These are phyloP conservation scores for Vidua chalybeata DNA, from an alignment of 2,113 vertebrate species.

Conservation along the genomic window DNA sequence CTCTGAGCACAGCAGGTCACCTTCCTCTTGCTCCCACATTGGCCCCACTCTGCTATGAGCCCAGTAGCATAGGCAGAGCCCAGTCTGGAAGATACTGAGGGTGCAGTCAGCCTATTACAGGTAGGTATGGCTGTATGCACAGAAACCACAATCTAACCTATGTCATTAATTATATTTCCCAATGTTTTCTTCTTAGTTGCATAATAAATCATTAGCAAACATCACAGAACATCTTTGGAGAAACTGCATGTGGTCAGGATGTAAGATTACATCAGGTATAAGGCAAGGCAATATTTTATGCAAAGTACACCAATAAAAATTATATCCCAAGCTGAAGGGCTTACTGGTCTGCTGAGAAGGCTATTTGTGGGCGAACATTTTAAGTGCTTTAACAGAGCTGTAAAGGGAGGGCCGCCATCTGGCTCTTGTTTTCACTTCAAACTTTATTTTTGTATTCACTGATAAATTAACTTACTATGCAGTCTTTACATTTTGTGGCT, in stretches of 20 bases:
- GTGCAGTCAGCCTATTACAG: background rate
- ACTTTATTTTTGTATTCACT: slow-evolving; percentile 37
- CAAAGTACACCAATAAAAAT: background rate
- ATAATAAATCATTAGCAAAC: background rate
- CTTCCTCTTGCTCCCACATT: background rate
- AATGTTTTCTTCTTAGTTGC: background rate
- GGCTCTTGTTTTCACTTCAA: slow-evolving; percentile 25
- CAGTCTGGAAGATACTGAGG: background rate
- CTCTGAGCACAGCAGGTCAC: background rate
- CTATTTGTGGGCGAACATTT: slow-evolving; percentile 4
- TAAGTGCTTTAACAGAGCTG: slow-evolving; percentile 37
- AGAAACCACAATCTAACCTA: background rate
- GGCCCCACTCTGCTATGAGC: background rate
- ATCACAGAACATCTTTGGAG: background rate
- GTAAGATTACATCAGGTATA: background rate
- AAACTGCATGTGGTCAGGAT: background rate
- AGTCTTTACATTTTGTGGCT: slow-evolving; percentile 18
- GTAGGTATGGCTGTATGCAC: background rate
- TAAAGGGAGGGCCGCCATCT: slow-evolving; percentile 31
- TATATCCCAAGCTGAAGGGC: background rate
- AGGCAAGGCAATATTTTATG: background rate
- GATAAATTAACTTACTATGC: slow-evolving; percentile 24
- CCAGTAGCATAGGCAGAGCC: background rate
- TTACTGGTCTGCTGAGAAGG: background rate
- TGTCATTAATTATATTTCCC: background rate